Evolutionary conservation across 2,888 invertebrate genomes (phyloP).

Genomic region (Timandra comae): DNA sequence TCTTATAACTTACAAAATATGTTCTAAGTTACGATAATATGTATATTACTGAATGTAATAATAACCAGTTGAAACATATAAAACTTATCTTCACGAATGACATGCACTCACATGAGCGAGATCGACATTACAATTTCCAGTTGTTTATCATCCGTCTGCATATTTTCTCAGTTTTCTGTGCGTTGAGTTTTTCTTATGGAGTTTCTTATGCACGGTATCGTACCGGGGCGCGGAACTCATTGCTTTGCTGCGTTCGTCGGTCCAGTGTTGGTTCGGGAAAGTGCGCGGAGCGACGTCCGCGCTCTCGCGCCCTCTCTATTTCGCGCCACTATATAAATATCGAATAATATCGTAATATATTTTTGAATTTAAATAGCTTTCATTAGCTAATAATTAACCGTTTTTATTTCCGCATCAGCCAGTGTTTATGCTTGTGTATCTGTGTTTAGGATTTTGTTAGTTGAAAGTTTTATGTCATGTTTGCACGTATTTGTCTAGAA

Average conservation of each 20-base stretch:
- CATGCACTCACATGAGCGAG: too few species aligned
- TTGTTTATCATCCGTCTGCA: slow-evolving; percentile 1
- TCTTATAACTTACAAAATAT: too few species aligned
- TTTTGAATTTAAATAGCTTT: slow-evolving; percentile 1
- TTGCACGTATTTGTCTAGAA: background rate
- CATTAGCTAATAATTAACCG: background rate
- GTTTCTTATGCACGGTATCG: slow-evolving; percentile 8
- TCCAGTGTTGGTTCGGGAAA: slow-evolving; percentile 44
- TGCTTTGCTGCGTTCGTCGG: slow-evolving; percentile 2
- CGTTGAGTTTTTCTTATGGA: slow-evolving; percentile 21
- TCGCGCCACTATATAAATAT: slow-evolving; percentile 33
- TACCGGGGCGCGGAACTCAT: slow-evolving; percentile 15
- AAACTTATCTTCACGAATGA: too few species aligned
- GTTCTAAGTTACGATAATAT: too few species aligned
- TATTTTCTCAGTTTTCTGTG: slow-evolving; percentile 15
- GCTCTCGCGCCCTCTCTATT: slow-evolving; percentile 29
- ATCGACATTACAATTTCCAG: background rate
- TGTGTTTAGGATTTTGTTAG: background rate
- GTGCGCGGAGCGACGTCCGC: slow-evolving; percentile 49
- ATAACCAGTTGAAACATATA: too few species aligned
- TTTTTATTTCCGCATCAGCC: background rate
- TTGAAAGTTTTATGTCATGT: background rate
- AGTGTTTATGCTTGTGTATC: too few species aligned
- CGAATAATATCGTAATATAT: slow-evolving; percentile 12
- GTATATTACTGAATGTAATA: too few species aligned